Conservation (phyloP, 2,797 vertebrate genomes). For the Cuculus canorus region DNA sequence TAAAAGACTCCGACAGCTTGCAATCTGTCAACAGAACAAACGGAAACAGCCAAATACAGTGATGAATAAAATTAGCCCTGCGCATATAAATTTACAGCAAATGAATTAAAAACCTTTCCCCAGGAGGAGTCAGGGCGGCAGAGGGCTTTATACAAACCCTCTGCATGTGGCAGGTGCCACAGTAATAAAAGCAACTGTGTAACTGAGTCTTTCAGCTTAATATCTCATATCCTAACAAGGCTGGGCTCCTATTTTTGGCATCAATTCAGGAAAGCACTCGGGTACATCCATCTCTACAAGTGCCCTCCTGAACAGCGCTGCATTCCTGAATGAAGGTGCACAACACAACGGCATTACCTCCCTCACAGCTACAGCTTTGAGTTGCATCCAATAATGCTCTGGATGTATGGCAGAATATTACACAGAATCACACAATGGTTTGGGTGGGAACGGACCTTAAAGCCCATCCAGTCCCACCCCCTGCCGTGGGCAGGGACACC, state of each 20-base stretch:
- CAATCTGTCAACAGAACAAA: not conserved
- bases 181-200: rapidly evolving
- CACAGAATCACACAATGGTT: no score
- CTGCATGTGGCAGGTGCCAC: not conserved
- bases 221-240: not conserved
- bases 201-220: not conserved
- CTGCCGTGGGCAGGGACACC: no score
- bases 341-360: not conserved
- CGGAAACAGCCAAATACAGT: not conserved
- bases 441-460: no score
- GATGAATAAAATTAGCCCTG: slow-evolving; percentile 20
- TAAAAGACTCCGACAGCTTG: not conserved
- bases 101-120: not conserved
- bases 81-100: not conserved
- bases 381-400: not conserved
- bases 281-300: not conserved
- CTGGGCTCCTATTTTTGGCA: not conserved
- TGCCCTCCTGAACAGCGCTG: not conserved
- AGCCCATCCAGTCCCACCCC: no score
- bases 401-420: rapidly evolving
- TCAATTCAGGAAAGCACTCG: not conserved
- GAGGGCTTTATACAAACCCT: not conserved
- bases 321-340: not conserved
- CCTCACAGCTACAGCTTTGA: not conserved
- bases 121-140: not conserved